phyloP scores from a whole-genome alignment of 2,113 vertebrate species.

The Heliornis fulica region DNA sequence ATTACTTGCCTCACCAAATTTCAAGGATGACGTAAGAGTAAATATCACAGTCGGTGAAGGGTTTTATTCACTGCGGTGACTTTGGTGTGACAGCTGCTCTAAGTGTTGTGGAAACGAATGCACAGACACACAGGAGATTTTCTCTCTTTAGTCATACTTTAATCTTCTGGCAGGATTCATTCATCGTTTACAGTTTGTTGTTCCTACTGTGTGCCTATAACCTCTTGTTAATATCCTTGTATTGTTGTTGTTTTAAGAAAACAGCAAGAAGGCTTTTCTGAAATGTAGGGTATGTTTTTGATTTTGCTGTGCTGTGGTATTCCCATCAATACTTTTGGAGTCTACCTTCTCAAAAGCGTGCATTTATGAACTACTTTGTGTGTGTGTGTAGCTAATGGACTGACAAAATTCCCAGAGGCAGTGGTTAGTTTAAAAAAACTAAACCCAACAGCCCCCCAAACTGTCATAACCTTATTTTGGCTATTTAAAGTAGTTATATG shows the following conservation, averaged over 20 bases:
- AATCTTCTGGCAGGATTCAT: neutral
- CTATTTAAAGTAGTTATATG: neutral
- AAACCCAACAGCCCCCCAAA: neutral
- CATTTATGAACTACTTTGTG: neutral
- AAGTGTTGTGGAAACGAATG: neutral
- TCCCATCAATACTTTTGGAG: neutral
- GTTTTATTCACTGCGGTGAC: neutral
- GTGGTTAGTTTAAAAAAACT: neutral
- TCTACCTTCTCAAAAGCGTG: neutral
- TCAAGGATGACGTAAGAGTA: neutral
- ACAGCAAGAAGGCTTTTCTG: neutral
- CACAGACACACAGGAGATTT: neutral
- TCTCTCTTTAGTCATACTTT: neutral
- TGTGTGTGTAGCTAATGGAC: neutral
- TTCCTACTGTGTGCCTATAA: neutral
- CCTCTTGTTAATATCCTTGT: neutral
- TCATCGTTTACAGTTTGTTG: neutral
- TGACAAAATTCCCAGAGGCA: neutral
- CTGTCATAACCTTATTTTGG: neutral
- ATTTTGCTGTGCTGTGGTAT: neutral
- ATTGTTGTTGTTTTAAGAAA: neutral
- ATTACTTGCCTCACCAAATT: neutral
- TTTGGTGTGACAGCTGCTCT: neutral
- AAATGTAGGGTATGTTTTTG: neutral
- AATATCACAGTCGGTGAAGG: neutral